Evolutionary conservation across 2,113 vertebrate species (phyloP).

Genomic region (Rallus limicola): DNA sequence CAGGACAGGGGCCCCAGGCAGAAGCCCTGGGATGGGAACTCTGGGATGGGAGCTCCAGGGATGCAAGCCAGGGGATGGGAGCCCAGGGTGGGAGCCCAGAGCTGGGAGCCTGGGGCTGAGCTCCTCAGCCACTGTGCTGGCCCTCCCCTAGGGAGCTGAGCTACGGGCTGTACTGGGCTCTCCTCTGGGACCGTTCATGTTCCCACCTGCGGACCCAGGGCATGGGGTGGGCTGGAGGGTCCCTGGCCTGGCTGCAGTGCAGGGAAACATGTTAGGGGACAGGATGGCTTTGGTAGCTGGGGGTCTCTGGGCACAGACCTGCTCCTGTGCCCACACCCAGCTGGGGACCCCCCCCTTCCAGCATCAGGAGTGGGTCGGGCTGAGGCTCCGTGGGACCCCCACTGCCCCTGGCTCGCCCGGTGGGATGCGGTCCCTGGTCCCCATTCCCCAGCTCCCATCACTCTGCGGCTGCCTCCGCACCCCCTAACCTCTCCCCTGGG

Average conservation of each 20-base stretch:
- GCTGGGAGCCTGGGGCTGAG: background rate
- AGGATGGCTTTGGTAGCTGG: background rate
- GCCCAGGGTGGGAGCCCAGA: too few relatives aligned
- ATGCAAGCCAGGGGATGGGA: background rate
- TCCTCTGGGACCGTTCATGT: background rate
- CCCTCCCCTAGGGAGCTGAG: background rate
- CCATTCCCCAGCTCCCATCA: rapidly evolving
- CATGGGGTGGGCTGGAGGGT: rapidly evolving
- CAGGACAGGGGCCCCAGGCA: rapidly evolving
- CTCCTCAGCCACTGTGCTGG: rapidly evolving
- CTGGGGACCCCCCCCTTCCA: background rate
- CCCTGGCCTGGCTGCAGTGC: background rate
- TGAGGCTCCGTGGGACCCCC: background rate
- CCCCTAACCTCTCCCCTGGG: background rate
- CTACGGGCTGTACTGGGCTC: background rate
- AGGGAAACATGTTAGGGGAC: background rate
- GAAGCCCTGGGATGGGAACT: background rate
- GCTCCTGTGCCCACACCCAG: background rate
- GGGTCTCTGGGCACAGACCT: background rate
- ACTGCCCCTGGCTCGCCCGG: background rate
- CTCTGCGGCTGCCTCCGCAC: background rate
- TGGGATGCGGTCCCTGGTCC: background rate
- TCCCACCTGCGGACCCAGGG: background rate
- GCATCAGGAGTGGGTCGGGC: background rate
- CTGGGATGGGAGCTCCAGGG: background rate